A percentile compares a stretch with the other conserved stretches of the same genome.
Conservation (phyloP, 2,113 vertebrate genomes). For the Zapus hudsonius region DNA sequence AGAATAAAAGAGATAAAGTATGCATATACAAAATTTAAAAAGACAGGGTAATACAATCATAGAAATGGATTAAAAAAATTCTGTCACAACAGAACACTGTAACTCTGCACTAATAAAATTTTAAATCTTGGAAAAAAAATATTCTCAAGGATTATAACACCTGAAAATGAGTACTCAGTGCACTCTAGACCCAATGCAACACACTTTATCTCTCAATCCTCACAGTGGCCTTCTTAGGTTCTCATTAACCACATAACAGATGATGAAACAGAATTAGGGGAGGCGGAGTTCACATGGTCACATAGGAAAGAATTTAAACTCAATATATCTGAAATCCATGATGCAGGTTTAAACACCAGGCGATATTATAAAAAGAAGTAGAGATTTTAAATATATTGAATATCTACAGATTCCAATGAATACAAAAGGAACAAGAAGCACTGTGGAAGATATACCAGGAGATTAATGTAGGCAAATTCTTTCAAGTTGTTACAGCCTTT, state of each 20-base stretch:
- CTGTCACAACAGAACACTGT: not conserved
- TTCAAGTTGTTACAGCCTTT: constrained; percentile 9
- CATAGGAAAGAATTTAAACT: constrained; percentile 37
- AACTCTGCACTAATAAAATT: not conserved
- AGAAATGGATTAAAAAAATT: not conserved
- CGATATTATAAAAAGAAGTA: constrained; percentile 32
- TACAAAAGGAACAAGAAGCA: constrained; percentile 47
- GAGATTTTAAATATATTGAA: constrained; percentile 41
- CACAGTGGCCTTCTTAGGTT: not conserved
- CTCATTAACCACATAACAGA: not conserved
- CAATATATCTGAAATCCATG: not conserved
- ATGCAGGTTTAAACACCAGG: not conserved
- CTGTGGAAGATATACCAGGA: not conserved
- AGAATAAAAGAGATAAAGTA: constrained; percentile 60
- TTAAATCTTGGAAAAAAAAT: constrained; percentile 10
- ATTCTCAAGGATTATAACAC: not conserved
- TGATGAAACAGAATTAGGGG: constrained; percentile 8
- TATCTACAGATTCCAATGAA: constrained; percentile 15
- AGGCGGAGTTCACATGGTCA: not conserved
- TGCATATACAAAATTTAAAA: constrained; percentile 24
- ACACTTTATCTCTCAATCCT: constrained; percentile 36
- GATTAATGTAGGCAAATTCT: not conserved
- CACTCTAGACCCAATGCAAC: not conserved
- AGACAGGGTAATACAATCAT: not conserved
- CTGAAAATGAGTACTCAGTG: not conserved